Evolutionary conservation across 1,140 invertebrate genomes (phyloP).

Genomic region (Anagrus nilaparvatae): DNA sequence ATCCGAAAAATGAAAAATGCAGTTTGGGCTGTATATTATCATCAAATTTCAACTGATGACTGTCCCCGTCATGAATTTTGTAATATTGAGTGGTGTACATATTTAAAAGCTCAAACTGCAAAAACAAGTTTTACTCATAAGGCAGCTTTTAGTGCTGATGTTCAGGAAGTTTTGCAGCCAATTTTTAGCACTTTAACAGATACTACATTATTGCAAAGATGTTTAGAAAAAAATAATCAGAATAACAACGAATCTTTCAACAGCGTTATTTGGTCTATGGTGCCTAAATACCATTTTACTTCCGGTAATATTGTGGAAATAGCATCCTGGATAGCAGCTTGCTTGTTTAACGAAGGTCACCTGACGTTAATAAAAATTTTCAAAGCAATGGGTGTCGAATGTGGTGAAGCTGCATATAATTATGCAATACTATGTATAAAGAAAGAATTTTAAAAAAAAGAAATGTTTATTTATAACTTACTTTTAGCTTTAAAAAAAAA

Average conservation of each 20-base stretch:
- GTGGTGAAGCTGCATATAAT: background rate
- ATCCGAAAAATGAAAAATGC: conserved; percentile 9
- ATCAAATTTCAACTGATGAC: conserved; percentile 8
- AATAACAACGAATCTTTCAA: conserved; percentile 14
- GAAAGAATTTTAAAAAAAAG: too few relatives aligned
- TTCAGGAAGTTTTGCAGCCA: conserved; percentile 13
- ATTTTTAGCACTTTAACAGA: conserved; percentile 11
- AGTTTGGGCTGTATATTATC: conserved; percentile 3
- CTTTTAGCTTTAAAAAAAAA: too few relatives aligned
- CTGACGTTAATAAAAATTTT: conserved; percentile 12
- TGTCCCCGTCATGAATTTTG: conserved; percentile 7
- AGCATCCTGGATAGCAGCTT: conserved; percentile 3
- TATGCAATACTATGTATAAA: too few relatives aligned
- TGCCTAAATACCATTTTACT: conserved; percentile 11
- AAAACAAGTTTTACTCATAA: conserved; percentile 5
- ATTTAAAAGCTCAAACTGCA: conserved; percentile 6
- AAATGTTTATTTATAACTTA: conserved; percentile 2
- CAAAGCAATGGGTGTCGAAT: conserved; percentile 7
- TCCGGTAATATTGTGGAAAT: conserved; percentile 3
- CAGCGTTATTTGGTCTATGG: conserved; percentile 9
- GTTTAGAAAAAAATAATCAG: conserved; percentile 10
- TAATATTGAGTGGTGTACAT: conserved; percentile 7
- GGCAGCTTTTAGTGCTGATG: conserved; percentile 7
- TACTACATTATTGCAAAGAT: conserved; percentile 10
- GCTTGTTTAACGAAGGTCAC: conserved; percentile 12